phyloP scores from a whole-genome alignment of 2,113 vertebrate species.

The Cyprinodon tularosa region DNA sequence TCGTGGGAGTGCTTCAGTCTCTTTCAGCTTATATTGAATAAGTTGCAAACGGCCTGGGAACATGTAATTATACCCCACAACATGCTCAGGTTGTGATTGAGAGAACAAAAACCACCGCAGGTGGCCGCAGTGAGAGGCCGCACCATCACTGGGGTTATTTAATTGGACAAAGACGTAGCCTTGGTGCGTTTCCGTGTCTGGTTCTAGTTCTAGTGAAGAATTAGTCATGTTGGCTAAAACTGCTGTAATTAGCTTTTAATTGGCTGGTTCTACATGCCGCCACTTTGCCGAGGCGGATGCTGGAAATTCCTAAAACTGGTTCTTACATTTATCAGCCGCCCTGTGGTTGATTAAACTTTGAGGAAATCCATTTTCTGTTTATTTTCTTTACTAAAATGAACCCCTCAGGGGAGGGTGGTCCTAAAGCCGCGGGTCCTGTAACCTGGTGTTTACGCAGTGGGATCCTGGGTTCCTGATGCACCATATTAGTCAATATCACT shows the following conservation, averaged over 20 bases:
- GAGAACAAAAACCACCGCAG: slow-evolving; percentile 12
- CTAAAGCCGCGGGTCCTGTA: not conserved
- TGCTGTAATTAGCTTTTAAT: not conserved
- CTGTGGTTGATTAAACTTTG: not conserved
- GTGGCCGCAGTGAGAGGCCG: not conserved
- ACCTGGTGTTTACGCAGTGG: no score
- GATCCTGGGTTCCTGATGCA: not conserved
- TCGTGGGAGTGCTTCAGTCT: slow-evolving; percentile 22
- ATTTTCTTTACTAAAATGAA: not conserved
- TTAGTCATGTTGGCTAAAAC: slow-evolving; percentile 9
- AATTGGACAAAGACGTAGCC: not conserved
- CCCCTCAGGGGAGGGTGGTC: no score
- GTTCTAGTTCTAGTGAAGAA: slow-evolving; percentile 18
- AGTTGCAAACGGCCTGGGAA: slow-evolving; percentile 7
- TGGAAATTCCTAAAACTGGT: no score
- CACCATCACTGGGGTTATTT: not conserved
- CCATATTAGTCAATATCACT: not conserved
- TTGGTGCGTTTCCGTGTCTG: not conserved
- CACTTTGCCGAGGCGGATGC: no score
- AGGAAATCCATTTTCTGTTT: not conserved
- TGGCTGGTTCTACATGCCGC: not conserved
- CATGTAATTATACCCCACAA: slow-evolving; percentile 1
- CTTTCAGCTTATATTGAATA: slow-evolving; percentile 2
- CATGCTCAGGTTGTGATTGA: slow-evolving; percentile 19
- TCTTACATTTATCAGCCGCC: not conserved